Conservation (phyloP, 2,113 vertebrate species). For the Oryzias melastigma region DNA sequence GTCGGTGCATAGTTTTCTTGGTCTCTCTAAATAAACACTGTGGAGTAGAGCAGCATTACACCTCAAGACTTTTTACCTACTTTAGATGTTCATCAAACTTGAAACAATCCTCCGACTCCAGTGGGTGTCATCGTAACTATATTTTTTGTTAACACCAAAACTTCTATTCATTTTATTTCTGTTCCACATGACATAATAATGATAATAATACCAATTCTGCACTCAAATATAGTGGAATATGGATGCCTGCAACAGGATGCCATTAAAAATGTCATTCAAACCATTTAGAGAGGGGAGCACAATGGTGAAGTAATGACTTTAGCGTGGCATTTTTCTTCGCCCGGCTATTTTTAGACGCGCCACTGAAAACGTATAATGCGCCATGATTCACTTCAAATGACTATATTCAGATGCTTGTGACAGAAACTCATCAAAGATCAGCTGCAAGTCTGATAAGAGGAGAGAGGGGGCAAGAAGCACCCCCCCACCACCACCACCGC, state of each 20-base stretch:
- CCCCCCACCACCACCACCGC: too few species aligned
- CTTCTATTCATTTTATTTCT: too few species aligned
- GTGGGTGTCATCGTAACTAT: too few species aligned
- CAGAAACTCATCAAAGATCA: neutral
- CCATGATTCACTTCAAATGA: neutral
- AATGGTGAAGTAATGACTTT: neutral
- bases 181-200: too few species aligned
- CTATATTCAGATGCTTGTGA: neutral
- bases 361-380: neutral
- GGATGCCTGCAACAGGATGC: neutral
- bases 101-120: too few species aligned
- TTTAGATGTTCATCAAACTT: too few species aligned
- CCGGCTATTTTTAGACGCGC: constrained; percentile 1
- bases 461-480: neutral
- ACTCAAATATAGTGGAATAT: neutral
- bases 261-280: constrained; percentile 2
- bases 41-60: too few species aligned
- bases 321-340: neutral
- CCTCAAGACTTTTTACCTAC: too few species aligned
- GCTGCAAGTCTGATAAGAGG: neutral
- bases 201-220: too few species aligned
- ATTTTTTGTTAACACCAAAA: too few species aligned
- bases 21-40: too few species aligned
- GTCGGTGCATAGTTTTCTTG: too few species aligned
- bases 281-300: neutral